Conservation (phyloP, 2,797 vertebrate genomes). For the Girardinus metallicus region DNA sequence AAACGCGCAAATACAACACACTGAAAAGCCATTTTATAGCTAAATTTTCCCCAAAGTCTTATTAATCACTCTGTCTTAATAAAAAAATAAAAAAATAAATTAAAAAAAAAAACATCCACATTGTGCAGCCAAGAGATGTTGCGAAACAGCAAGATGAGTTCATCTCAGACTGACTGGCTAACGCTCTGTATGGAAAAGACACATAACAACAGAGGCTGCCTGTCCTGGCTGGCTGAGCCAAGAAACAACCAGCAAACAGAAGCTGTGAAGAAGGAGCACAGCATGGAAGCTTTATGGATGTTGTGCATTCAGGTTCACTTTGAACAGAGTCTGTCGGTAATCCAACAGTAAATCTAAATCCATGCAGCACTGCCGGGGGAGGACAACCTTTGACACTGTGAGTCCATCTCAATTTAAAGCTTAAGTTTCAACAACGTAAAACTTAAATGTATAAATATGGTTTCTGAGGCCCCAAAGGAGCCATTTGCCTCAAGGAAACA, state of each 20-base stretch:
- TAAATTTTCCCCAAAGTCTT: constrained; percentile 56
- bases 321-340: neutral
- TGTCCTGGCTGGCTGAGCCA: constrained; percentile 20
- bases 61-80: constrained; percentile 63
- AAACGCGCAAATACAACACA: constrained; percentile 56
- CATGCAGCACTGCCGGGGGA: neutral
- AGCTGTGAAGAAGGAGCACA: constrained; percentile 37
- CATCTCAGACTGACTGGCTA: constrained; percentile 47
- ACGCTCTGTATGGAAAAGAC: constrained; percentile 65
- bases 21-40: constrained; percentile 74
- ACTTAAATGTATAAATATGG: neutral
- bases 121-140: constrained; percentile 40
- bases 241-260: constrained; percentile 45
- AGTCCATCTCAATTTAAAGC: constrained; percentile 2
- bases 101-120: constrained; percentile 52
- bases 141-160: constrained; percentile 42
- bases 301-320: constrained; percentile 11
- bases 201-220: constrained; percentile 53
- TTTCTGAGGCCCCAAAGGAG: neutral
- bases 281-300: constrained; percentile 20
- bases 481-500: neutral
- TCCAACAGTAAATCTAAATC: constrained; percentile 11
- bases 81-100: constrained; percentile 43
- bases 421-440: neutral
- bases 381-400: neutral